Conservation (phyloP, 2,797 vertebrate species). For the Rhynchotus rufescens region DNA sequence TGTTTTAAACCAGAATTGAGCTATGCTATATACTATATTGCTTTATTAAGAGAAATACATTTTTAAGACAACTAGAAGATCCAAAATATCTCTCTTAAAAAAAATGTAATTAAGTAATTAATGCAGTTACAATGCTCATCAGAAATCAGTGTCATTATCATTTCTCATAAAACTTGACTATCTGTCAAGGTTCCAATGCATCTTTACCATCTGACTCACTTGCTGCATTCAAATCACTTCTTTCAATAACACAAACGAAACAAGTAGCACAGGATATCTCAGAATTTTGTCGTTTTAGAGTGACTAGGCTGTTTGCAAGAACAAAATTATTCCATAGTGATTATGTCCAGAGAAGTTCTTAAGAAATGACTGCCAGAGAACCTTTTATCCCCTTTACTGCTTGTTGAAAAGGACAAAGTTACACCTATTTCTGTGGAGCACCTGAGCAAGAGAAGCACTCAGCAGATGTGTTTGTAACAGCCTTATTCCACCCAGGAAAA, state of each 20-base stretch:
- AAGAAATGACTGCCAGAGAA: not conserved
- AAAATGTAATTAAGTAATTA: not conserved
- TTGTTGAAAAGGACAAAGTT: not conserved
- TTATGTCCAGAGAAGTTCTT: too few relatives aligned
- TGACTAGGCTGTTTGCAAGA: not conserved
- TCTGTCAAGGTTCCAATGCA: not conserved
- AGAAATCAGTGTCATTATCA: not conserved
- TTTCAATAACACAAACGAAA: too few relatives aligned
- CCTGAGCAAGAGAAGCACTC: not conserved
- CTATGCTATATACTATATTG: not conserved
- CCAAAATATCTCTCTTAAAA: not conserved
- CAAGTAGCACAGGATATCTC: not conserved
- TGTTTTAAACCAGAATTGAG: not conserved
- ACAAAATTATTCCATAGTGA: not conserved
- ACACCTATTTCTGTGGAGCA: not conserved
- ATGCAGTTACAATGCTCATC: not conserved
- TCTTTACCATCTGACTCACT: not conserved
- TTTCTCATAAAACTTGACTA: not conserved
- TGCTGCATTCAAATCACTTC: not conserved
- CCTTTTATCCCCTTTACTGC: not conserved
- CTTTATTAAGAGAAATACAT: conserved; percentile 2
- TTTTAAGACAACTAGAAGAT: not conserved
- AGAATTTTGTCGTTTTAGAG: not conserved
- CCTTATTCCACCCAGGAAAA: not conserved
- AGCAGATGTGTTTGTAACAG: not conserved